Evolutionary conservation across 2,888 invertebrate species (phyloP).

Genomic region (Alloscopus bannaensis): DNA sequence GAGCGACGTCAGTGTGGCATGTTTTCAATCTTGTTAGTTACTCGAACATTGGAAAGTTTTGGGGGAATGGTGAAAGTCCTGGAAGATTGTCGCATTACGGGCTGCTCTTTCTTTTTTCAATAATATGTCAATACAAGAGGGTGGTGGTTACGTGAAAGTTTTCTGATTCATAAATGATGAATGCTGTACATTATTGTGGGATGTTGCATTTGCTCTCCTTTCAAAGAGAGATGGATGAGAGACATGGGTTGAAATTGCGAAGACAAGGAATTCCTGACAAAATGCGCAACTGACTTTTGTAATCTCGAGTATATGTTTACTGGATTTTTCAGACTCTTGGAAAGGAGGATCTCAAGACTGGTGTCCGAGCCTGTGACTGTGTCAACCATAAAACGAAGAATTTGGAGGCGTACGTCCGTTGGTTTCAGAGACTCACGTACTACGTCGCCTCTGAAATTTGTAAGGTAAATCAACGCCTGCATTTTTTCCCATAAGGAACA

Average conservation of each 20-base stretch:
- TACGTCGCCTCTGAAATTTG: constrained; percentile 96
- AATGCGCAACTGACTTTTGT: too few species aligned
- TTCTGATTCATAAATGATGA: constrained; percentile 63
- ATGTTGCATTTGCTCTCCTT: constrained; percentile 35
- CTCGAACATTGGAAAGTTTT: too few species aligned
- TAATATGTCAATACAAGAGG: constrained; percentile 29
- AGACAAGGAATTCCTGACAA: constrained; percentile 19
- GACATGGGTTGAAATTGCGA: too few species aligned
- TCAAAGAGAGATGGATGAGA: too few species aligned
- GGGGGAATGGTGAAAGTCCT: too few species aligned
- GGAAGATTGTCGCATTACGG: constrained; percentile 46
- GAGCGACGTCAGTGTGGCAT: too few species aligned
- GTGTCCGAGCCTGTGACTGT: constrained; percentile 78
- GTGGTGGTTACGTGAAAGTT: constrained; percentile 42
- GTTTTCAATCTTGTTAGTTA: too few species aligned
- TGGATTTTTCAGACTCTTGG: constrained; percentile 61
- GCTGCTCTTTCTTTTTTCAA: constrained; percentile 25
- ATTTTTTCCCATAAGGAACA: too few species aligned
- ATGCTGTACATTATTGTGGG: too few species aligned
- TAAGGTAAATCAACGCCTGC: constrained; percentile 80
- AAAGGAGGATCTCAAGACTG: constrained; percentile 62
- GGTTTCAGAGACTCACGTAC: constrained; percentile 97
- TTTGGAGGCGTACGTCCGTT: constrained; percentile 97
- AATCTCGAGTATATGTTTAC: constrained; percentile 5
- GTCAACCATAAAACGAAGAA: constrained; percentile 94